These are phyloP conservation scores for Penaeus indicus DNA, from an alignment of 1,140 invertebrate genomes.

Conservation along the genomic window DNA sequence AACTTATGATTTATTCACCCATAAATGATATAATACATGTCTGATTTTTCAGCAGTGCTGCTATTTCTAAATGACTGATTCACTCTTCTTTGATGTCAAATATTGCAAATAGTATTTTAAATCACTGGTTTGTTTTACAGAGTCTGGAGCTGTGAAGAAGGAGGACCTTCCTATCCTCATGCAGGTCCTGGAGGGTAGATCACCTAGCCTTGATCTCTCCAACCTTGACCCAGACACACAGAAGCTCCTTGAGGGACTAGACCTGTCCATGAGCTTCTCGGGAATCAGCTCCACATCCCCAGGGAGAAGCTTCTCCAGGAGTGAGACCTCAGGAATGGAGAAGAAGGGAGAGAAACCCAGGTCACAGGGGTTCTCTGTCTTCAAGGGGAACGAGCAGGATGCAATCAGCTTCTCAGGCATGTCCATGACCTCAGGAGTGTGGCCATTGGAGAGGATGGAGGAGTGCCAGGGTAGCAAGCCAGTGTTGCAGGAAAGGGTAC, in stretches of 20 bases:
- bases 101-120: neutral
- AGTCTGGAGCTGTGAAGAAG: slow-evolving; percentile 52
- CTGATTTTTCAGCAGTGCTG: neutral
- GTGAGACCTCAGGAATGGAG: neutral
- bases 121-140: neutral
- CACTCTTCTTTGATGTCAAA: neutral
- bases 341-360: neutral
- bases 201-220: slow-evolving; percentile 48
- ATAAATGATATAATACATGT: too few species aligned
- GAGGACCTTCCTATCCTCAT: slow-evolving; percentile 47
- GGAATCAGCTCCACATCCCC: slow-evolving; percentile 7
- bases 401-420: slow-evolving; percentile 15
- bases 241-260: slow-evolving; percentile 49
- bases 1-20: too few species aligned
- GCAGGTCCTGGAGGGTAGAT: slow-evolving; percentile 44
- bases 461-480: too few species aligned
- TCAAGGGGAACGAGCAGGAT: slow-evolving; percentile 24
- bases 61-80: neutral
- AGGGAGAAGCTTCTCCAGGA: neutral
- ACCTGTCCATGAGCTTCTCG: slow-evolving; percentile 39
- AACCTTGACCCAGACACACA: slow-evolving; percentile 37
- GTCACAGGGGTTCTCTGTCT: slow-evolving; percentile 28
- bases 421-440: neutral
- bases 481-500: too few species aligned
- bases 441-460: too few species aligned